Base-by-base conservation (phyloP, 2,797 vertebrate genomes). In the Sebastes vulpes region DNA sequence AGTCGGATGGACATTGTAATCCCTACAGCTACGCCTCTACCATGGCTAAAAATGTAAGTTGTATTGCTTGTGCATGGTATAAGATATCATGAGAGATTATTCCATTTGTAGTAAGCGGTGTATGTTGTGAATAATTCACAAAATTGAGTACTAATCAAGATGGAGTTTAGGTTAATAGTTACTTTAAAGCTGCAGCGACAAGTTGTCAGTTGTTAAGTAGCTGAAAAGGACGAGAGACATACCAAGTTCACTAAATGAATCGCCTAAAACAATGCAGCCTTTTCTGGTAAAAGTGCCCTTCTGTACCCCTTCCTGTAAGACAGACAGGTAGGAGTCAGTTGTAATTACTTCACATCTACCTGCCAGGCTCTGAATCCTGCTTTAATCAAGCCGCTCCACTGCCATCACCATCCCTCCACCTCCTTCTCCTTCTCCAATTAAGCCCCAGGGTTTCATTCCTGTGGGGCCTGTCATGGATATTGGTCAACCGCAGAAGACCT, bases 351-450 rank as follows among this genome's bases (percentile, higher is more conserved):
- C 53, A 18, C 5, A 46, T 25, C 50, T 21, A 14, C 48, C 21
- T 46, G 29, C 18, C 58, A 25, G 29, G 5, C 35, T 28, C 61
- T 21, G 4, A 67, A 32, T 61, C 52, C 65, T 52, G 52, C 64
- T 70, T 77, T 68, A 63, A 73, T 83, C 46, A 76, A 75, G 38
- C 5, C 14, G 38, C 38, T 42, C 38, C 38, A 42, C 38, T 1
- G 14, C 25, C 29, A 52, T 8, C 29, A 20, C 42, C 20, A 28
- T 16, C 8, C 26, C 26, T 28, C 26, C 26, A 6, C 26, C 26
- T n/a, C 29, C 16, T 6, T 4, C 25, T n/a, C 52, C 11, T 21
- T 46, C 31, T 38, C 14, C 50, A 38, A 25, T 70, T 46, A 65
- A 29, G n/a, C 16, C 48, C 31, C 21, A 16, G 38, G 61, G 67